A percentile compares a stretch with the other conserved stretches of the same genome.
phyloP scores from a whole-genome alignment of 2,888 invertebrate genomes.

The Heliconius erato region DNA sequence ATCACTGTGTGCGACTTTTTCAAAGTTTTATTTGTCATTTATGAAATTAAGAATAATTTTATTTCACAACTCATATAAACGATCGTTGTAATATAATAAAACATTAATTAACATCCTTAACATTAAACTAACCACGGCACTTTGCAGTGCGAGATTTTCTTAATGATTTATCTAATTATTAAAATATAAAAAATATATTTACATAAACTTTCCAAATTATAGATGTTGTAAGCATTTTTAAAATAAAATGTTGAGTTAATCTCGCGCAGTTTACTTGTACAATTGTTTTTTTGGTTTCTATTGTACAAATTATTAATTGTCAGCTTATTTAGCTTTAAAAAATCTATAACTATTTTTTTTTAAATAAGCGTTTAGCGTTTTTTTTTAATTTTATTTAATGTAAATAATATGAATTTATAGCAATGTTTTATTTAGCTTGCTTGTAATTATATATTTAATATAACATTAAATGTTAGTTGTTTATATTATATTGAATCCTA shows the following conservation, averaged over 20 bases:
- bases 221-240: background rate
- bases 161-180: background rate
- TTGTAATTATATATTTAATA: background rate
- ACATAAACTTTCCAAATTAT: background rate
- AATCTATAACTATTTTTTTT: background rate
- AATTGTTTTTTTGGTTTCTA: conserved; percentile 5
- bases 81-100: background rate
- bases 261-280: conserved; percentile 8
- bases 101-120: conserved; percentile 4
- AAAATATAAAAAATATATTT: background rate
- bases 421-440: conserved; percentile 3
- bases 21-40: background rate
- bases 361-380: background rate
- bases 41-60: conserved; percentile 7
- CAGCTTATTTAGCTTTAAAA: conserved; percentile 8
- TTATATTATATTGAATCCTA: background rate
- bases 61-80: background rate
- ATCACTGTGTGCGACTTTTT: background rate
- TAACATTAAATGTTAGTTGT: background rate
- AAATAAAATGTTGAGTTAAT: conserved; percentile 10
- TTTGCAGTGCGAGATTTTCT: conserved; percentile 4
- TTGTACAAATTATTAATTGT: background rate
- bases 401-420: conserved; percentile 12
- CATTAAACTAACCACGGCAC: conserved; percentile 11
- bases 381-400: background rate